These are phyloP conservation scores for Crossaster papposus DNA, from an alignment of 53 echinoderm and acorn worm genomes.

Conservation along the genomic window DNA sequence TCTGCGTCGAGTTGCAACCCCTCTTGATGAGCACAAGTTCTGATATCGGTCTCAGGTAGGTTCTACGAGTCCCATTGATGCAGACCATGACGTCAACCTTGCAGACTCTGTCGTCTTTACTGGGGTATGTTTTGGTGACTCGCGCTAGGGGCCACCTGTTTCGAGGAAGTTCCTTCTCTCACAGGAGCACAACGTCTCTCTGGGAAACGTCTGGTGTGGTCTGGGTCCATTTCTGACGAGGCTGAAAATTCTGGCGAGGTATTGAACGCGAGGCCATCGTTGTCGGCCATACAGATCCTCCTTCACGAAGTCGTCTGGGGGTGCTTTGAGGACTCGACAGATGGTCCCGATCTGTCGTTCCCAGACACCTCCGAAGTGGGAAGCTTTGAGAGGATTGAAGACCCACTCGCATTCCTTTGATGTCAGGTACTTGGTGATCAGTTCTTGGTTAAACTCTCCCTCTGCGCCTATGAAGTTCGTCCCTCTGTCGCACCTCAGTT, in stretches of 20 bases:
- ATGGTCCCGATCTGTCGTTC: conserved; percentile 69
- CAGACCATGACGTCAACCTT: too few relatives aligned
- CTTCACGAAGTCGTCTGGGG: too few relatives aligned
- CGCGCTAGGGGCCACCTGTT: conserved; percentile 40
- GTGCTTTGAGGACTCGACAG: conserved; percentile 46
- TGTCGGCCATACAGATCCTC: too few relatives aligned
- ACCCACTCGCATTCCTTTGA: conserved; percentile 46
- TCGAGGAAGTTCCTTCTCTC: conserved; percentile 38
- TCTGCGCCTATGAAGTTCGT: conserved; percentile 77
- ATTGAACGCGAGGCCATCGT: too few relatives aligned
- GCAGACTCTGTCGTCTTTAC: conserved; percentile 41
- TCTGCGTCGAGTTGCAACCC: too few relatives aligned
- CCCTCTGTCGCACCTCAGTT: conserved; percentile 64
- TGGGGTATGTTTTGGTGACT: conserved; percentile 38
- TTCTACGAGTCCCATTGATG: too few relatives aligned
- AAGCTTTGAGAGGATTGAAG: conserved; percentile 69
- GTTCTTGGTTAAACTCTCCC: conserved; percentile 32
- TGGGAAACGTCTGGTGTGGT: neutral
- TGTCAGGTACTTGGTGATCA: neutral
- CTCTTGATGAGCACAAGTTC: too few relatives aligned
- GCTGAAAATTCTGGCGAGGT: conserved; percentile 52
- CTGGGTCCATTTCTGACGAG: conserved; percentile 49
- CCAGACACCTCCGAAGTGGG: conserved; percentile 76
- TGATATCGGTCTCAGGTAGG: too few relatives aligned
- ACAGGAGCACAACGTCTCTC: conserved; percentile 58